Percentiles rank a stretch among this genome's conserved stretches.
phyloP scores from a whole-genome alignment of 2,888 invertebrate genomes.

The Pocota personata region DNA sequence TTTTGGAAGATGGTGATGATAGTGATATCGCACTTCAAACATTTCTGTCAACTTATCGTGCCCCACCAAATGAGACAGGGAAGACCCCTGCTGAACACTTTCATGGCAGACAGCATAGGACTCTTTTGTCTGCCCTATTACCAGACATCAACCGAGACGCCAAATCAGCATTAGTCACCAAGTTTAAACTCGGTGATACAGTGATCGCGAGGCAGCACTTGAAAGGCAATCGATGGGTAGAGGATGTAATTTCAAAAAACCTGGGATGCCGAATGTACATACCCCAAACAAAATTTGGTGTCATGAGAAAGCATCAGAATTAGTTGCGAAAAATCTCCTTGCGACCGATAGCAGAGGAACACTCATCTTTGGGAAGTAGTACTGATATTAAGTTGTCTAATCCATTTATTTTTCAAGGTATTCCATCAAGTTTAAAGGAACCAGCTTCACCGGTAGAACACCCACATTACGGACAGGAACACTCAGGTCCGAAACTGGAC shows the following conservation, averaged over 20 bases:
- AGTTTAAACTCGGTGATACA: too few species aligned
- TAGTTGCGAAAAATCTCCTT: too few species aligned
- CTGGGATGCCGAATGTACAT: background rate
- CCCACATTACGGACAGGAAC: too few species aligned
- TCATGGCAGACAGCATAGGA: background rate
- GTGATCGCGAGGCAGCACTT: background rate
- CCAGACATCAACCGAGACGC: background rate
- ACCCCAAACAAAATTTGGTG: background rate
- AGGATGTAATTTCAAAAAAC: background rate
- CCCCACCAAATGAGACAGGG: background rate
- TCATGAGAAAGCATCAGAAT: background rate
- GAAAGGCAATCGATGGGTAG: background rate
- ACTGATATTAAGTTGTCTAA: too few species aligned
- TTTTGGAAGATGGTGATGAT: background rate
- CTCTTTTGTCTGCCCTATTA: background rate
- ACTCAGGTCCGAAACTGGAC: too few species aligned
- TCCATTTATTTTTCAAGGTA: too few species aligned
- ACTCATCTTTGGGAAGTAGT: too few species aligned
- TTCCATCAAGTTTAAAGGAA: too few species aligned
- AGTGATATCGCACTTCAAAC: background rate
- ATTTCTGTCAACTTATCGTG: background rate
- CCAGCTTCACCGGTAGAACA: too few species aligned
- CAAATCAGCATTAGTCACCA: background rate
- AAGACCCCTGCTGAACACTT: slow-evolving; percentile 8
- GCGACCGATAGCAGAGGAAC: too few species aligned